These are phyloP conservation scores for Campoletis sonorensis DNA, from an alignment of 1,140 invertebrate species.

Conservation along the genomic window DNA sequence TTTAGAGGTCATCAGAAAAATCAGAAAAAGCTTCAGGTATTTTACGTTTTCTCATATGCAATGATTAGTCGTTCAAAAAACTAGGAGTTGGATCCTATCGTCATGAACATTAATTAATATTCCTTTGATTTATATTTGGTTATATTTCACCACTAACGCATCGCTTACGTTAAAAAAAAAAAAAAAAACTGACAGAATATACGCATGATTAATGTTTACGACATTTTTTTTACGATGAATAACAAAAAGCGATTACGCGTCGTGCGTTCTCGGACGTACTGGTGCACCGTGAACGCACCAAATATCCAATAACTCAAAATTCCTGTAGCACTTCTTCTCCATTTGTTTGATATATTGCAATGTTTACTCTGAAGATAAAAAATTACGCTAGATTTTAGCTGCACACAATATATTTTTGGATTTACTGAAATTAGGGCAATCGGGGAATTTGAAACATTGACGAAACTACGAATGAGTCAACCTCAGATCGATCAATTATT, in stretches of 20 bases:
- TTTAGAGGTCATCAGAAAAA: too few relatives aligned
- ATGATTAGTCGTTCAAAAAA: too few relatives aligned
- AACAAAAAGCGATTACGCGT: not conserved
- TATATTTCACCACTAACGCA: conserved; percentile 3
- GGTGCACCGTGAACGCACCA: not conserved
- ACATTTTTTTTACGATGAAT: conserved; percentile 33
- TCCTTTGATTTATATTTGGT: conserved; percentile 10
- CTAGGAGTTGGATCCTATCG: too few relatives aligned
- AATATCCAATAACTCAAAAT: conserved; percentile 37
- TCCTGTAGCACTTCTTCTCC: not conserved
- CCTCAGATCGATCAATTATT: too few relatives aligned
- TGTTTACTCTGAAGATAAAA: not conserved
- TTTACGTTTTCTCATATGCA: too few relatives aligned
- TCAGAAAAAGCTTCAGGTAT: too few relatives aligned
- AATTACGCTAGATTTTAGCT: too few relatives aligned
- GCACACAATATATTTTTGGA: too few relatives aligned
- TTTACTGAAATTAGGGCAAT: too few relatives aligned
- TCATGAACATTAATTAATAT: conserved; percentile 17
- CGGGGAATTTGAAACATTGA: too few relatives aligned
- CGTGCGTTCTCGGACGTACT: not conserved
- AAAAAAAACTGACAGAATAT: not conserved
- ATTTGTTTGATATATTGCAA: not conserved
- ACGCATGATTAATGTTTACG: conserved; percentile 28
- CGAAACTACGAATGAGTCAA: too few relatives aligned
- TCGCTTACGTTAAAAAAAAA: not conserved